Percentiles rank a stretch among this genome's conserved stretches.
These are phyloP conservation scores for Pangasius mekongensis DNA, from an alignment of 2,797 vertebrate genomes.

Conservation along the genomic window DNA sequence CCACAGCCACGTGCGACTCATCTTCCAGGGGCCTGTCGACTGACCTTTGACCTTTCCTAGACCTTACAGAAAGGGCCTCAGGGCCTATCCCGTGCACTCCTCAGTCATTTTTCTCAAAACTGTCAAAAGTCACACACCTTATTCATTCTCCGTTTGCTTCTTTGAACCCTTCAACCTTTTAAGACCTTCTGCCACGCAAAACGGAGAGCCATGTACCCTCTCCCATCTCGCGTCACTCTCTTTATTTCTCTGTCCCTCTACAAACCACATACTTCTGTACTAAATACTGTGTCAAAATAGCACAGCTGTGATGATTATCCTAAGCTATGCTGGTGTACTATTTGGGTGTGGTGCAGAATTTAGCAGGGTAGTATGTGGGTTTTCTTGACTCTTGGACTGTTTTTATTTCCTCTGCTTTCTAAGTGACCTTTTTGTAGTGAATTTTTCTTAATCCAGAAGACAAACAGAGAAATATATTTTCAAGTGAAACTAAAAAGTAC, in stretches of 20 bases:
- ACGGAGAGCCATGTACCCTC: background rate
- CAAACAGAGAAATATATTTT: constrained; percentile 79
- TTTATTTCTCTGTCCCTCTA: background rate
- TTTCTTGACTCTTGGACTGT: constrained; percentile 13
- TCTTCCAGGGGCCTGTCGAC: constrained; percentile 98
- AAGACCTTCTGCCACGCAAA: background rate
- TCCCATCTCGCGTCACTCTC: background rate
- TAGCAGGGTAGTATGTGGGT: background rate
- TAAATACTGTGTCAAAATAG: background rate
- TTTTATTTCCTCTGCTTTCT: constrained; percentile 56
- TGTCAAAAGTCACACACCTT: background rate
- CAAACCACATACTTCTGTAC: background rate
- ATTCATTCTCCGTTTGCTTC: background rate
- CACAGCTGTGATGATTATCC: background rate
- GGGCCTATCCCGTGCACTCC: background rate
- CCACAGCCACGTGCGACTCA: constrained; percentile 94
- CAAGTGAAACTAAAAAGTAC: constrained; percentile 70
- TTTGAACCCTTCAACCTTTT: background rate
- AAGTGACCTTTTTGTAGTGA: constrained; percentile 82
- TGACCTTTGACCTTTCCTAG: constrained; percentile 65
- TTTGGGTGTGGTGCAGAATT: background rate
- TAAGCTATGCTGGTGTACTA: background rate
- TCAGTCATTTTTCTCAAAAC: background rate
- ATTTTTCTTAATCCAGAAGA: constrained; percentile 73
- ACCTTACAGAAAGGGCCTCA: background rate